These are phyloP conservation scores for Psettodes erumei DNA, from an alignment of 2,113 vertebrate species.

Conservation along the genomic window DNA sequence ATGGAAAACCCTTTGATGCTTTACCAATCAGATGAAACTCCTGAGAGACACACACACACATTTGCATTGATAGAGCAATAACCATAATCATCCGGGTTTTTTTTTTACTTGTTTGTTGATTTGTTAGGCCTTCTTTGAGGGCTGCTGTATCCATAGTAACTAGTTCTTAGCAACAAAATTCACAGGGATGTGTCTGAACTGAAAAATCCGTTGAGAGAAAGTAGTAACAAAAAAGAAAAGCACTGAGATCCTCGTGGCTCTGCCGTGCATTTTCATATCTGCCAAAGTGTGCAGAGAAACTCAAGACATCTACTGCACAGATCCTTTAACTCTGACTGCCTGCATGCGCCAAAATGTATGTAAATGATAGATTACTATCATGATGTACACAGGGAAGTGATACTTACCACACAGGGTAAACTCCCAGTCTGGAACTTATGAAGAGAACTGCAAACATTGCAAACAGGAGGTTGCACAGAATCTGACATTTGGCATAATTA, in stretches of 20 bases:
- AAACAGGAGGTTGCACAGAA: slow-evolving; percentile 95
- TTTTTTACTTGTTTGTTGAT: slow-evolving; percentile 57
- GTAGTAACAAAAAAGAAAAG: slow-evolving; percentile 9
- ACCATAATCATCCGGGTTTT: slow-evolving; percentile 47
- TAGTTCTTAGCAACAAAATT: slow-evolving; percentile 81
- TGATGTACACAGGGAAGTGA: slow-evolving; percentile 5
- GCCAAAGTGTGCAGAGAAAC: background rate
- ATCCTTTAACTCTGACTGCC: background rate
- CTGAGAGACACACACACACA: no score
- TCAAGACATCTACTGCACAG: background rate
- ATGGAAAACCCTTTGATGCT: slow-evolving; percentile 12
- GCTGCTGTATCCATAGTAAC: slow-evolving; percentile 83
- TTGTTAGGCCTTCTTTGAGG: slow-evolving; percentile 62
- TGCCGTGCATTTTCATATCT: slow-evolving; percentile 31
- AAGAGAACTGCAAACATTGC: slow-evolving; percentile 94
- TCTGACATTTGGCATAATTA: slow-evolving; percentile 98
- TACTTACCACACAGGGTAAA: slow-evolving; percentile 96
- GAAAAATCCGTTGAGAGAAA: slow-evolving; percentile 46
- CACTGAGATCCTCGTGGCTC: slow-evolving; percentile 13
- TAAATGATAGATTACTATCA: slow-evolving; percentile 23
- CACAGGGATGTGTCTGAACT: slow-evolving; percentile 66
- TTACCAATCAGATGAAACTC: slow-evolving; percentile 20
- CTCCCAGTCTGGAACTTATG: slow-evolving; percentile 92
- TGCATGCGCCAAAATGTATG: slow-evolving; percentile 9
- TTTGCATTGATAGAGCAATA: slow-evolving; percentile 36